Percentiles rank a stretch among this genome's conserved stretches.
phyloP scores from a whole-genome alignment of 1,140 invertebrate species.

The Drosophila trapezifrons region DNA sequence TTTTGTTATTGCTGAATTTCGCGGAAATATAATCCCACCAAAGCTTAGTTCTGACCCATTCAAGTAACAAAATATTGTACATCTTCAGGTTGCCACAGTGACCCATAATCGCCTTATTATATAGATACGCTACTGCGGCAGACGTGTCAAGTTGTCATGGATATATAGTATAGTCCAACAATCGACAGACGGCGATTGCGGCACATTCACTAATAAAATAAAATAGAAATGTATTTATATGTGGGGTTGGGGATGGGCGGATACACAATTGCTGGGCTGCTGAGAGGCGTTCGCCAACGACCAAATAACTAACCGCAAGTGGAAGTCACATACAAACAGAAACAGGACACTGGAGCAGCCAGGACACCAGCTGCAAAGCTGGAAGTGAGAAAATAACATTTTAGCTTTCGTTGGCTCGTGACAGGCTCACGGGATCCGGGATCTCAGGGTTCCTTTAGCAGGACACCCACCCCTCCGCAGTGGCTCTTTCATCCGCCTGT shows the following conservation, averaged over 20 bases:
- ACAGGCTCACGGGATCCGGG: slow-evolving; percentile 27
- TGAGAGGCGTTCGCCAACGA: slow-evolving; percentile 38
- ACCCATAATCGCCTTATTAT: slow-evolving; percentile 47
- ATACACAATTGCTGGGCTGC: slow-evolving; percentile 19
- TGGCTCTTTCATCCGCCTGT: slow-evolving; percentile 43
- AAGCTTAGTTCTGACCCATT: slow-evolving; percentile 2
- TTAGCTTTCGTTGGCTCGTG: slow-evolving; percentile 55
- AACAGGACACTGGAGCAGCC: slow-evolving; percentile 11
- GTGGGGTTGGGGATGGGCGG: not conserved
- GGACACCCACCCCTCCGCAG: not conserved
- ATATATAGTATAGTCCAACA: slow-evolving; percentile 20
- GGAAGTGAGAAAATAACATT: slow-evolving; percentile 78
- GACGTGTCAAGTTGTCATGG: slow-evolving; percentile 40
- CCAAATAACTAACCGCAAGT: slow-evolving; percentile 77
- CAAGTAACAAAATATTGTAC: slow-evolving; percentile 8
- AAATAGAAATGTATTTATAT: slow-evolving; percentile 35
- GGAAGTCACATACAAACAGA: slow-evolving; percentile 54
- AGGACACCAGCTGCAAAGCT: slow-evolving; percentile 46
- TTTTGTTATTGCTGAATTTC: not conserved
- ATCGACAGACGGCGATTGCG: slow-evolving; percentile 36
- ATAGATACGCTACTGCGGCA: slow-evolving; percentile 30
- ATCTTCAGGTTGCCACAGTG: slow-evolving; percentile 26
- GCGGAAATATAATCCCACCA: slow-evolving; percentile 14
- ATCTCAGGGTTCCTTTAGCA: slow-evolving; percentile 22
- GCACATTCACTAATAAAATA: slow-evolving; percentile 48